A percentile compares a stretch with the other conserved stretches of the same genome.
Conservation (phyloP, 2,113 vertebrate genomes). For the Clarias gariepinus region DNA sequence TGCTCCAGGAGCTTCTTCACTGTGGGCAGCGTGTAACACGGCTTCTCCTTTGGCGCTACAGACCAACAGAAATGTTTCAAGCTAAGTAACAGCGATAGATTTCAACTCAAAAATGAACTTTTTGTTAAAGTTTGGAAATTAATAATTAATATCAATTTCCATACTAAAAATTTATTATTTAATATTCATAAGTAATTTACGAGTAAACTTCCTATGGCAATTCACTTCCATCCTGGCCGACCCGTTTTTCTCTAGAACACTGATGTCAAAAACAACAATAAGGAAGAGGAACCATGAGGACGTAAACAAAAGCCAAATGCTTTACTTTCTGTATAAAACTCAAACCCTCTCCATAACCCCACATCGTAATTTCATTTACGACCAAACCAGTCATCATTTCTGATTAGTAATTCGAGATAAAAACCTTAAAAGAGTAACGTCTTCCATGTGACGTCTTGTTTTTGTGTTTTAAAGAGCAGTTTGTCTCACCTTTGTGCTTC, state of each 20-base stretch:
- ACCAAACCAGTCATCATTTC: neutral
- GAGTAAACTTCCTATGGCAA: neutral
- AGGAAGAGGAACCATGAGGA: neutral
- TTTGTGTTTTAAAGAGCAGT: constrained; percentile 31
- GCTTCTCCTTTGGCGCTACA: constrained; percentile 77
- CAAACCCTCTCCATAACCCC: neutral
- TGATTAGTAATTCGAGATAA: neutral
- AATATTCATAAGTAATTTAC: neutral
- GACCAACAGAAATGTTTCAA: neutral
- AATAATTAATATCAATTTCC: no score
- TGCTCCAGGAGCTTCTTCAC: constrained; percentile 88
- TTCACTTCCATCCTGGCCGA: neutral
- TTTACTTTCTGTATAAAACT: neutral
- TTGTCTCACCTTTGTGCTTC: constrained; percentile 28
- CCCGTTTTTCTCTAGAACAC: neutral
- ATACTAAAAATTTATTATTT: neutral
- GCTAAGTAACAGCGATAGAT: neutral
- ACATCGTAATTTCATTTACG: neutral
- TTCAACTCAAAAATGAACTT: neutral
- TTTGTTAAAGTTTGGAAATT: neutral
- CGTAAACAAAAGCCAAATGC: neutral
- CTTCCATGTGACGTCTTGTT: constrained; percentile 32
- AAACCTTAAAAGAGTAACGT: neutral
- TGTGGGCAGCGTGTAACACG: constrained; percentile 81
- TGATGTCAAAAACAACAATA: neutral